Conservation (phyloP, 2,797 vertebrate genomes). For the Okamejei kenojei region DNA sequence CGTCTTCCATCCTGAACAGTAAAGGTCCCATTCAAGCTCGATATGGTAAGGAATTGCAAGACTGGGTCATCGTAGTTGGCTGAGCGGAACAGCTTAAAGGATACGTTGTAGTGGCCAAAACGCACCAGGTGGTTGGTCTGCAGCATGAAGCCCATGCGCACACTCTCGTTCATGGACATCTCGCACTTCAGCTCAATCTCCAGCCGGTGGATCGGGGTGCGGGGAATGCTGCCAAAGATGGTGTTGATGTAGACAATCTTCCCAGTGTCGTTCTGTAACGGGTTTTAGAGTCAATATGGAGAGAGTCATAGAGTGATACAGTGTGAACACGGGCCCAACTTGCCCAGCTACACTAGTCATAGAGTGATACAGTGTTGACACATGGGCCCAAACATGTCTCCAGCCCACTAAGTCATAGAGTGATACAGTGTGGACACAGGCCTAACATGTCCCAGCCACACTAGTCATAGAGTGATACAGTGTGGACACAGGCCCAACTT, state of each 20-base stretch:
- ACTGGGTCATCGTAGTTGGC: neutral
- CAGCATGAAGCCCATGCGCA: constrained; percentile 16
- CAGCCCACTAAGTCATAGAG: no score
- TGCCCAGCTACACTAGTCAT: no score
- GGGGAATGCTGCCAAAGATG: constrained; percentile 40
- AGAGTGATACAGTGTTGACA: no score
- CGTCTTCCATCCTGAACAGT: constrained; percentile 40
- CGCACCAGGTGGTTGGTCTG: constrained; percentile 14
- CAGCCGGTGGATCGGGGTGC: constrained; percentile 40
- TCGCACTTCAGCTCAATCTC: constrained; percentile 41
- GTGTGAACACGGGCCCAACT: no score
- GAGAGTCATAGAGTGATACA: no score
- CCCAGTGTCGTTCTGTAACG: constrained; percentile 27
- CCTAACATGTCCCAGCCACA: no score
- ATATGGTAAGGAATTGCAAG: constrained; percentile 14
- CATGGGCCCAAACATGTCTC: no score
- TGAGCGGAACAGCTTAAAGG: neutral
- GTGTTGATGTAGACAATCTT: constrained; percentile 41
- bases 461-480: no score
- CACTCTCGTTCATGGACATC: constrained; percentile 40
- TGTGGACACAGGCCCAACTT: no score
- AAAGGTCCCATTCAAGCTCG: constrained; percentile 40
- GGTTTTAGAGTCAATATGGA: no score
- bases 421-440: no score
- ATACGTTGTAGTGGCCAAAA: constrained; percentile 6